Evolutionary conservation across 2,888 invertebrate species (phyloP), one percentile per base, ranked within the genome.

Genomic region (Boloria euphrosyne): DNA sequence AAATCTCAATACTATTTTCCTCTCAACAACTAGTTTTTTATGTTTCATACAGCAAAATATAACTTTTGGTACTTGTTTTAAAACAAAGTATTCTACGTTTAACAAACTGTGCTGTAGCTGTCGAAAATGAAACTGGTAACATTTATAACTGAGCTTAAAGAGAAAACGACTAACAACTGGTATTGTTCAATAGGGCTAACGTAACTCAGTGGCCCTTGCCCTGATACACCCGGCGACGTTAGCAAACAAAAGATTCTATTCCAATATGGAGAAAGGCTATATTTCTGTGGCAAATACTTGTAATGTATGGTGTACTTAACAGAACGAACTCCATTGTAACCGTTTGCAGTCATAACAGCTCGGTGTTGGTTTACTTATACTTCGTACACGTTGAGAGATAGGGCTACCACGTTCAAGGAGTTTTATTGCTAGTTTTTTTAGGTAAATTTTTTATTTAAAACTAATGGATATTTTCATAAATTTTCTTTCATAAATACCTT

Each of bases 301-400:
- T 58, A n/a, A 10, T 43, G 53, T 47, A n/a, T 22, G 1, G 50
- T 60, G 66, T 68, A 62, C 58, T 47, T 65, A 68, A 62, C 62
- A 58, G 62, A 68, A 69, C 62, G 60, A 66, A 69, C 47, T 55
- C 68, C 60, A 66, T 66, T 69, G 68, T 69, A 57, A 57, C 59
- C 62, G 68, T 63, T 62, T 62, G 59, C 66, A 60, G 68, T 66
- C 66, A 68, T 68, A 68, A 68, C 68, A 68, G 62, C 61, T 46
- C 62, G 43, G 65, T 62, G 68, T 68, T 63, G 66, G 68, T 66
- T 68, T 68, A 66, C 66, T 62, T 68, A 59, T 62, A 62, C 44
- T 50, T 49, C 17, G 49, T 38, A 49, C 27, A 31, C 49, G 52
- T n/a, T 46, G 18, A 49, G 49, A 13, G 50, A n/a, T 50, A 64